Evolutionary conservation across 2,888 invertebrate genomes (phyloP).

Genomic region (Brachylomia viminalis): DNA sequence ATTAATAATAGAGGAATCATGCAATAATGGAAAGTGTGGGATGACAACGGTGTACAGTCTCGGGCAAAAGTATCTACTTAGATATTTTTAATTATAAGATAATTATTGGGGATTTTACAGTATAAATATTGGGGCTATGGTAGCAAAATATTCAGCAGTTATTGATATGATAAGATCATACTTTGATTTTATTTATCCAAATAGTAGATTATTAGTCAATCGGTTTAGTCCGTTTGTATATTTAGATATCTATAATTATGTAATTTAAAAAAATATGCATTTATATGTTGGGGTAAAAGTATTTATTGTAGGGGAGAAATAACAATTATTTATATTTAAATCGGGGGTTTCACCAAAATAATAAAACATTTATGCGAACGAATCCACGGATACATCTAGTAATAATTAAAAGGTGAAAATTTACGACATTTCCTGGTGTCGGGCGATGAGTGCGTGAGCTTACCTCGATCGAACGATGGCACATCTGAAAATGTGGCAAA

Average conservation of each 20-base stretch:
- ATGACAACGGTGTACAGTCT: conserved; percentile 58
- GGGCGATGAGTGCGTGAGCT: conserved; percentile 80
- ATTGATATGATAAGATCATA: background rate
- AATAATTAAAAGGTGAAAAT: conserved; percentile 76
- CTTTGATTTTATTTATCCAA: background rate
- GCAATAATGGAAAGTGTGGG: conserved; percentile 62
- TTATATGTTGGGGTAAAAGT: background rate
- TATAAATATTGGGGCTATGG: conserved; percentile 2
- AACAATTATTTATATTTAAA: conserved; percentile 1
- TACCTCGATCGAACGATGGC: conserved; percentile 86
- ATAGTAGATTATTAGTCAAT: background rate
- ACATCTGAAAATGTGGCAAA: conserved; percentile 87
- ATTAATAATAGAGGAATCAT: conserved; percentile 59
- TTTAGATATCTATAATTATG: background rate
- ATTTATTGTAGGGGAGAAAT: background rate
- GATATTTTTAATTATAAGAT: background rate
- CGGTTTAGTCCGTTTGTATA: background rate
- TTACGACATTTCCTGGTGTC: conserved; percentile 85
- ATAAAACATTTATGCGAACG: conserved; percentile 51
- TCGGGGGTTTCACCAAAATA: conserved; percentile 18
- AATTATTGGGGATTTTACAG: background rate
- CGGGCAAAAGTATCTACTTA: conserved; percentile 35
- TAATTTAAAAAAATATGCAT: background rate
- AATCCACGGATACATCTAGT: conserved; percentile 61
- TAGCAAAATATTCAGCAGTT: conserved; percentile 22